Evolutionary conservation across 1,140 invertebrate genomes (phyloP).

Genomic region (Diprion similis): DNA sequence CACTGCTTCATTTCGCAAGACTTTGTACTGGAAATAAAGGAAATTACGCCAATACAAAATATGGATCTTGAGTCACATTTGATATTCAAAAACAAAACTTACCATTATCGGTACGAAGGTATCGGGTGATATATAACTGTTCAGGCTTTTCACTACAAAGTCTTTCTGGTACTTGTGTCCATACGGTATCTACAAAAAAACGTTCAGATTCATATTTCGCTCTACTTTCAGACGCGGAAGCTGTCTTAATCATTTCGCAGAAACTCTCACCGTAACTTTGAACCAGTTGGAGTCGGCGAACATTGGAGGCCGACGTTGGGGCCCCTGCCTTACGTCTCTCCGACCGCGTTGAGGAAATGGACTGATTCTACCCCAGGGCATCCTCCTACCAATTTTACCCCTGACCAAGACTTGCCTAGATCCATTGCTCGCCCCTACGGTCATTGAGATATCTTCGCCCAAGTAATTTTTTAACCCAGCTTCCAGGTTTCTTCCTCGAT

Average conservation of each 20-base stretch:
- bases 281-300: constrained; percentile 62
- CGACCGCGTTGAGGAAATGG: constrained; percentile 34
- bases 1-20: constrained; percentile 61
- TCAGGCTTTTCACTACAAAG: constrained; percentile 66
- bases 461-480: constrained; percentile 21
- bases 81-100: constrained; percentile 32
- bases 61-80: background rate
- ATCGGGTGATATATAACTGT: constrained; percentile 68
- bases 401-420: constrained; percentile 34
- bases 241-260: background rate
- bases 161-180: constrained; percentile 78
- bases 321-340: constrained; percentile 19
- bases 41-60: background rate
- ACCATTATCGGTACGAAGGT: constrained; percentile 70
- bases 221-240: background rate
- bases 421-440: constrained; percentile 34
- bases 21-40: constrained; percentile 56
- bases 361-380: constrained; percentile 39
- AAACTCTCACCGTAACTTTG: constrained; percentile 63
- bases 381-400: constrained; percentile 28
- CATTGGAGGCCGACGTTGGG: constrained; percentile 18
- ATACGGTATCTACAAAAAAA: constrained; percentile 68
- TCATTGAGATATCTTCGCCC: constrained; percentile 48
- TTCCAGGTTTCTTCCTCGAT: constrained; percentile 3
- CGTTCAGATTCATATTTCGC: constrained; percentile 6